Percentiles rank a stretch among this genome's conserved stretches.
Evolutionary conservation across 2,888 invertebrate species (phyloP).

Genomic region (Acanthacorydalis orientalis): DNA sequence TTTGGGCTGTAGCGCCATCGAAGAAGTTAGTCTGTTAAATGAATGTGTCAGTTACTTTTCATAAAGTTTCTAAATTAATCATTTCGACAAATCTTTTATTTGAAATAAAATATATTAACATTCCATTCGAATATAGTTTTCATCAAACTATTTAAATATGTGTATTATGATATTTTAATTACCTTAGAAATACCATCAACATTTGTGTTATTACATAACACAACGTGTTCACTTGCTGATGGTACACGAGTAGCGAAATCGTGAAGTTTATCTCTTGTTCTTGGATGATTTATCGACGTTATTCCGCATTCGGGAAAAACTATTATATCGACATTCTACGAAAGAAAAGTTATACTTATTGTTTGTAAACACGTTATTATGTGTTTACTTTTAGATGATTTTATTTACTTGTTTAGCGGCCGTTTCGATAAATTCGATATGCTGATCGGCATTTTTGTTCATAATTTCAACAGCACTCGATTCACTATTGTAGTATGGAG

Average conservation of each 20-base stretch:
- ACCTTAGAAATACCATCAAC: neutral
- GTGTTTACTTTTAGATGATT: neutral
- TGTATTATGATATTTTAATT: too few species aligned
- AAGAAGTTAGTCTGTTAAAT: too few species aligned
- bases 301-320: slow-evolving; percentile 35
- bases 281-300: slow-evolving; percentile 19
- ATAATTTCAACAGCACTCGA: slow-evolving; percentile 4
- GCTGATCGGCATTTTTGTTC: slow-evolving; percentile 7
- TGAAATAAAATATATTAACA: too few species aligned
- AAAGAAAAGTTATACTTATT: slow-evolving; percentile 6
- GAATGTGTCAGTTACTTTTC: too few species aligned
- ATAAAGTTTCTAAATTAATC: too few species aligned
- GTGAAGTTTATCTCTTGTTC: slow-evolving; percentile 14
- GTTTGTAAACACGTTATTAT: neutral
- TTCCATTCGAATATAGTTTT: too few species aligned
- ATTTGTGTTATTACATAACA: slow-evolving; percentile 12
- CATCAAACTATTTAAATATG: too few species aligned
- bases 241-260: slow-evolving; percentile 15
- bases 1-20: too few species aligned
- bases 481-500: slow-evolving; percentile 17
- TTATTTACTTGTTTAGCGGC: slow-evolving; percentile 7
- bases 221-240: slow-evolving; percentile 11
- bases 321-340: slow-evolving; percentile 34
- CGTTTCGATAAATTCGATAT: slow-evolving; percentile 8
- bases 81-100: too few species aligned